Conservation (phyloP, 2,797 vertebrate genomes). For the Molossus alvarezi region DNA sequence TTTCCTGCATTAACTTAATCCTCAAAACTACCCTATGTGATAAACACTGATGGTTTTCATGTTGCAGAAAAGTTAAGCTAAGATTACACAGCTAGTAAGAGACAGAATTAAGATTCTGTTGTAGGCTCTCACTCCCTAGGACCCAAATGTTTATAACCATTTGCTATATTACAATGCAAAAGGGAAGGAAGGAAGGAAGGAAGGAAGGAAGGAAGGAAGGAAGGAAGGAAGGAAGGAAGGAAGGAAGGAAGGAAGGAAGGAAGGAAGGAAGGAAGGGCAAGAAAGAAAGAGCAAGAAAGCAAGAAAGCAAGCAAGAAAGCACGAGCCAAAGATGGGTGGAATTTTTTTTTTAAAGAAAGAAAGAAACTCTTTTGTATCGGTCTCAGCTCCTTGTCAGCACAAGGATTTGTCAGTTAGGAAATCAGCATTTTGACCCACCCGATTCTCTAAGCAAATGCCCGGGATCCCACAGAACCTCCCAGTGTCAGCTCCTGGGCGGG, state of each 20-base stretch:
- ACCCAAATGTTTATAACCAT: background rate
- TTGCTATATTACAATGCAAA: background rate
- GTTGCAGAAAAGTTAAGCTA: background rate
- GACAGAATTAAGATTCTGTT: background rate
- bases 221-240: too few species aligned
- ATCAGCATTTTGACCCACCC: background rate
- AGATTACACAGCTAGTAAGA: background rate
- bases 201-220: too few species aligned
- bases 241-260: too few species aligned
- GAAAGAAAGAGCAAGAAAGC: too few species aligned
- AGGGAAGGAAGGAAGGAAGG: background rate
- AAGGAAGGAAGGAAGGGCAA: too few species aligned
- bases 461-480: background rate
- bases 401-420: background rate
- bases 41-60: background rate
- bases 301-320: too few species aligned
- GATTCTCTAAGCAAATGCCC: background rate
- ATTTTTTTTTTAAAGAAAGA: background rate
- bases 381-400: background rate
- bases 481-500: background rate
- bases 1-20: background rate
- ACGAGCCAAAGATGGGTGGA: background rate
- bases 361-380: background rate
- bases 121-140: background rate
- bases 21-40: background rate